Base-by-base conservation (phyloP, 2,113 vertebrate genomes). In the Boulengeromyrus knoepffleri region DNA sequence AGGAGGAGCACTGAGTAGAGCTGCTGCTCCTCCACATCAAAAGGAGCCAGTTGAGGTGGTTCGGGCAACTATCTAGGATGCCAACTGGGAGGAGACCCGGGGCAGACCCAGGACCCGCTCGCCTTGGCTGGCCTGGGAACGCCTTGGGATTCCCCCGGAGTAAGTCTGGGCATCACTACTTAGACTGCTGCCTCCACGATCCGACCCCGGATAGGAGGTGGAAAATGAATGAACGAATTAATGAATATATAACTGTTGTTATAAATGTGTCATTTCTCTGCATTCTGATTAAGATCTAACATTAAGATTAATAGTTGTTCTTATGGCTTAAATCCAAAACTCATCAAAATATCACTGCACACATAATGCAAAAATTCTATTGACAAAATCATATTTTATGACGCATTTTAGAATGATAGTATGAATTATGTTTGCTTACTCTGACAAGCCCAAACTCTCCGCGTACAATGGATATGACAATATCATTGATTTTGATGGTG, bases 401-500 rank as follows among this genome's bases (percentile, higher is more conserved):
- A 66, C 46, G 27, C 70, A 10, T 89, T 15, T 36, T 3, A n/a
- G 21, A 58, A 9, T 58, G 1, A 58, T 58, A 58, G 56, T 58
- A n/a, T 58, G 24, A 66, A 39, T 53, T 12, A 17, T 74, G 36
- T 62, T 12, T 19, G 85, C 95, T 94, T 92, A 95, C 95, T 92
- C 86, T 74, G 10, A 94, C 92, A 15, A 91, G 56, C n/a, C 92
- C 93, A 27, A 87, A 24, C 52, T 94, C 93, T 42, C 88, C 88
- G 0, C 94, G 94, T 46, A 88, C 89, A 85, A 96, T 52, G 0
- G 90, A 85, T 42, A 97, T 92, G 0, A 31, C 39, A 74, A 90
- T 90, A 74, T 90, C 91, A 3, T 96, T 93, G 89, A 96, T 95
- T 0, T 86, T 91, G 89, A 96, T 88, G 0, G 56, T 94, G 85